Evolutionary conservation across 2,113 vertebrate species (phyloP), one percentile per base, ranked within the genome.

Genomic region (Pollimyrus isidori): DNA sequence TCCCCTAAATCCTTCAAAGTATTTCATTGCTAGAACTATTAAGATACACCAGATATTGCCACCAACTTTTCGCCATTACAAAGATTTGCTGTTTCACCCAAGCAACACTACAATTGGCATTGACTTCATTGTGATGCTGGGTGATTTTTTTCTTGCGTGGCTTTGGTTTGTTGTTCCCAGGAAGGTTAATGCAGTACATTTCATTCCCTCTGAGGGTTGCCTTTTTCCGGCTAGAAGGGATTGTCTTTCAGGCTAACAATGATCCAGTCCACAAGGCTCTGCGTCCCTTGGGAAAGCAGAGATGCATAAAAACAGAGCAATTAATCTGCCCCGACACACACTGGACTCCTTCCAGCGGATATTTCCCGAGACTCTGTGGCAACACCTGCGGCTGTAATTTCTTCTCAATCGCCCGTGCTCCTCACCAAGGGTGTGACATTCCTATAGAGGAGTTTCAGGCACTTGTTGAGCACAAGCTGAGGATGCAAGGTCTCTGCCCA

Each of bases 171-270:
- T 19, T 53, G 49, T 87, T 53, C 50, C 49, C 50, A 39, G 85
- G 6, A 87, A 87, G 85, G 49, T 87, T 52, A 56, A 87, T 53
- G 26, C 50, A 11, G 85, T 52, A 30, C 30, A 39, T 6, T 30
- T 35, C 23, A 48, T 53, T 86, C 85, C 45, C 85, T 53, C 26
- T n/a, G 48, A 35, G 49, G 50, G 3, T 13, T 19, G 26, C 48
- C 48, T 53, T 11, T 35, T 86, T 53, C 85, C 49, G 13, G 50
- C 85, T 53, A 19, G n/a, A 80, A 87, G 50, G 85, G 85, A 87
- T 87, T 56, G 85, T 52, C 85, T 87, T 87, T 87, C 85, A 56
- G 85, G 85, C 26, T 30, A 39, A 53, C 49, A 87, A 53, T 87
- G 85, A 35, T 35, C 26, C 26, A 19, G 49, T 53, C 30, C 30